These are phyloP conservation scores for Drosophila cardini DNA, from an alignment of 1,140 invertebrate genomes.

Conservation along the genomic window DNA sequence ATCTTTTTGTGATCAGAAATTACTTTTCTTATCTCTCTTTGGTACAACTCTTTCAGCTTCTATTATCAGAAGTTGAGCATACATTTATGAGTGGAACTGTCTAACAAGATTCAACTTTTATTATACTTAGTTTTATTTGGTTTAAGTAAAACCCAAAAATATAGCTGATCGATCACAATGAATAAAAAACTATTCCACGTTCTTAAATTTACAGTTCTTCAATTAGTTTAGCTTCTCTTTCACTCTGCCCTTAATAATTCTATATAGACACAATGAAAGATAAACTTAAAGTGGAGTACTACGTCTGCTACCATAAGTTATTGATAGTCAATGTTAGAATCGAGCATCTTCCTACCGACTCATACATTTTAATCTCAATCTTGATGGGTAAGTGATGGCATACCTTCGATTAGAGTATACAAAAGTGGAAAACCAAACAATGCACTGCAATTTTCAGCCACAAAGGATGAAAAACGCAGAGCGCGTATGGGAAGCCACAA, in stretches of 20 bases:
- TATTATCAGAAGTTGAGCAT: too few species aligned
- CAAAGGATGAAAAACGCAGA: conserved; percentile 66
- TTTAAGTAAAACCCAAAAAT: background rate
- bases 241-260: background rate
- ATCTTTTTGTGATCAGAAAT: background rate
- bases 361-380: conserved; percentile 9
- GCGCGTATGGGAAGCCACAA: conserved; percentile 7
- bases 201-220: background rate
- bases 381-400: conserved; percentile 14
- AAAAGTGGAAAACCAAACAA: conserved; percentile 64
- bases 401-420: conserved; percentile 39
- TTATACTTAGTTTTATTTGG: background rate
- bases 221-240: background rate
- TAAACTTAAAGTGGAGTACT: too few species aligned
- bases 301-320: background rate
- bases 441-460: conserved; percentile 64
- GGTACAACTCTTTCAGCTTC: too few species aligned
- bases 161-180: too few species aligned
- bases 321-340: background rate
- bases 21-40: too few species aligned
- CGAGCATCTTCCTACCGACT: background rate
- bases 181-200: too few species aligned
- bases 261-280: too few species aligned
- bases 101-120: background rate
- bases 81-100: too few species aligned